Conservation (phyloP, 2,797 vertebrate species). For the Pantherophis alleghaniensis region DNA sequence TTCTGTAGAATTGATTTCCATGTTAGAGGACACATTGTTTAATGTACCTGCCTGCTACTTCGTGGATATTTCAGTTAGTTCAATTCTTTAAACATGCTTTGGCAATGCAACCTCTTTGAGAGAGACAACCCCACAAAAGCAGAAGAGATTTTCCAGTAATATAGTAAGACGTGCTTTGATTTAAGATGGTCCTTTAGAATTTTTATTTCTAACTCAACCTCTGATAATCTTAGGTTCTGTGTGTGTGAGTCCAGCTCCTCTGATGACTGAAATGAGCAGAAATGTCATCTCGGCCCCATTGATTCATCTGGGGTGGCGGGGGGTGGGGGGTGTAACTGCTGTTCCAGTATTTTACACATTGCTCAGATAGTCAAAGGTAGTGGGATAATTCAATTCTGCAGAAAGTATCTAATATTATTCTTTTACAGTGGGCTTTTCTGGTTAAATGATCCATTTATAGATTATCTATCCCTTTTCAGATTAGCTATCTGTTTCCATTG, state of each 20-base stretch:
- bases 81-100: background rate
- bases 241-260: constrained; percentile 28
- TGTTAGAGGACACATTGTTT: background rate
- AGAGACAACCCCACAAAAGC: background rate
- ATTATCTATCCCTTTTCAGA: constrained; percentile 48
- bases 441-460: constrained; percentile 46
- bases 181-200: constrained; percentile 32
- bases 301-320: constrained; percentile 47
- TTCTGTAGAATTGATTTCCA: background rate
- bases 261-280: constrained; percentile 23
- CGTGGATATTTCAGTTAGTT: background rate
- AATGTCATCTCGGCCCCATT: background rate
- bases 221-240: constrained; percentile 26
- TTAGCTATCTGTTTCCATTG: constrained; percentile 40
- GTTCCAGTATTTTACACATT: constrained; percentile 39
- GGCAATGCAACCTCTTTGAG: background rate
- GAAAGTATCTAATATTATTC: constrained; percentile 44
- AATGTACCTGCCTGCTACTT: background rate
- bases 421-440: constrained; percentile 44
- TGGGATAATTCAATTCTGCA: constrained; percentile 32
- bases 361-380: constrained; percentile 26
- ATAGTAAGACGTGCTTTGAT: background rate
- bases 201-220: constrained; percentile 39
- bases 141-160: constrained; percentile 16
- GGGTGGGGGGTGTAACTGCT: constrained; percentile 21